Conservation (phyloP, 2,113 vertebrate species). For the Phrynosoma platyrhinos region DNA sequence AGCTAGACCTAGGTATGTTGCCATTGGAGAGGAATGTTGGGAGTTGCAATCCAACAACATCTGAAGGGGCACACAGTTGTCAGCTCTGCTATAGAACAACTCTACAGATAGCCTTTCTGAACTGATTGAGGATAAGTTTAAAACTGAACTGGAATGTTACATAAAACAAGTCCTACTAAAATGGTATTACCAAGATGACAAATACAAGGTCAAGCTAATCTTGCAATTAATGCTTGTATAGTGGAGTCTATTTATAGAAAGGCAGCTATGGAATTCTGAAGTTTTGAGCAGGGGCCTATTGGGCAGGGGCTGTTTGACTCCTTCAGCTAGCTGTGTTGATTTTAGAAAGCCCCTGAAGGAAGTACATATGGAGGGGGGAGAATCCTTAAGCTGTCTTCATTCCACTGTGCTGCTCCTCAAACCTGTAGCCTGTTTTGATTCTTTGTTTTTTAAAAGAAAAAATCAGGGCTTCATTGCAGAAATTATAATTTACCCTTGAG, state of each 20-base stretch:
- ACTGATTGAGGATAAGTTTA: slow-evolving; percentile 11
- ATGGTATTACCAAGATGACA: not conserved
- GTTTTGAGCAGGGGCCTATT: not conserved
- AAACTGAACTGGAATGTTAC: not conserved
- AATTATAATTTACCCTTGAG: not conserved
- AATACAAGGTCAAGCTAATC: not conserved
- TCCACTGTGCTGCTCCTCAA: not conserved
- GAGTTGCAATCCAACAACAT: too few relatives aligned
- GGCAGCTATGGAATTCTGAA: too few relatives aligned
- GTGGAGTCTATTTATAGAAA: not conserved
- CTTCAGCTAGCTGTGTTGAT: not conserved
- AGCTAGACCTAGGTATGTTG: too few relatives aligned
- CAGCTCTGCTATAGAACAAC: too few relatives aligned
- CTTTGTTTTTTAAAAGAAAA: too few relatives aligned
- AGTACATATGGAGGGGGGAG: not conserved
- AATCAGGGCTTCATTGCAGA: not conserved
- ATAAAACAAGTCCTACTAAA: not conserved
- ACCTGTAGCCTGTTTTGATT: not conserved
- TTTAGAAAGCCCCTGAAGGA: not conserved
- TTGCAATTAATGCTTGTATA: not conserved
- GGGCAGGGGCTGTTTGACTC: not conserved
- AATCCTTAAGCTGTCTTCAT: not conserved
- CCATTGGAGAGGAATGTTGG: too few relatives aligned
- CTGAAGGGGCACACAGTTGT: too few relatives aligned
- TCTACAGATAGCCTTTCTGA: not conserved